Evolutionary conservation across 2,888 invertebrate species (phyloP), one percentile per base, ranked within the genome.

Genomic region (Drosophila neonasuta): DNA sequence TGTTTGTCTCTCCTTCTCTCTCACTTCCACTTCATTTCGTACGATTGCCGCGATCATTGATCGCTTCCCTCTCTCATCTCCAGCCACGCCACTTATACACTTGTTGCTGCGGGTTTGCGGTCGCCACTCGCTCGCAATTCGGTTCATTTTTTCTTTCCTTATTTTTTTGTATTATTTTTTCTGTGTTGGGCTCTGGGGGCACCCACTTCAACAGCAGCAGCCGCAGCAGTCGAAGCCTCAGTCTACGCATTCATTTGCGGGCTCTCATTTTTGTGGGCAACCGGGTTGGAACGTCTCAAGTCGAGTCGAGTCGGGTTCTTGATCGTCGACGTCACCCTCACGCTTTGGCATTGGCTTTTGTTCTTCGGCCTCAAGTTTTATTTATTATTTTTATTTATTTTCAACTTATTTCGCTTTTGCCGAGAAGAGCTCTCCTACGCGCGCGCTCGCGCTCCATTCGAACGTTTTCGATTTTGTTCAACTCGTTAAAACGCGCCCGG

Each of bases 71-170:
- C 55, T 66, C 36, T 24, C 42, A 50, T 49, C 60, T 48, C 56
- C 36, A 62, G 70, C 77, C 57, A 69, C 51, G 86, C 86, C 89
- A 89, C 88, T 89, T 88, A 87, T 89, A 87, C 89, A 89, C 89
- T 89, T 89, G 89, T 89, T 88, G 86, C 88, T 87, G 88, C 89
- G 88, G 89, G 88, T 88, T 86, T 88, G 88, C 80, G 87, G 89
- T 86, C 74, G 68, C 60, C 41, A 57, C 71, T 69, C 79, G 82
- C 69, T 83, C 82, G 73, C 82, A 84, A 86, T 84, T 84, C 75
- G 87, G 85, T 84, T 81, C 80, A 84, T 84, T 84, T 74, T 66
- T 54, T 54, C 32, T 20, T 54, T 56, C 9, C 59, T 62, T 51
- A 13, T 39, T 15, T 39, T 15, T 36, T 51, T 49, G 34, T 51